Evolutionary conservation across 2,113 vertebrate species (phyloP).

Genomic region (Pterophyllum scalare): DNA sequence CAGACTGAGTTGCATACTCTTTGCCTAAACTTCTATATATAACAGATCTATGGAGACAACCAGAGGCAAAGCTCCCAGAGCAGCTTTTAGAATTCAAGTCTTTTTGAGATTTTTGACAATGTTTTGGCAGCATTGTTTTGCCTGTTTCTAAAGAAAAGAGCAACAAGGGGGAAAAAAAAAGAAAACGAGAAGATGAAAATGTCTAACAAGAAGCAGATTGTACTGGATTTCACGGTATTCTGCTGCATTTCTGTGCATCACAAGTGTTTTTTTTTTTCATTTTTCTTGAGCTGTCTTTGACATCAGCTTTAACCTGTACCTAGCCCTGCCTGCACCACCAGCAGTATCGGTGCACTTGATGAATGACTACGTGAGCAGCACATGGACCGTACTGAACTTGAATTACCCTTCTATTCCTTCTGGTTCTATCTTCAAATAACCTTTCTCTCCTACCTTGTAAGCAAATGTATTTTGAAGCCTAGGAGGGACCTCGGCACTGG

Average conservation of each 20-base stretch:
- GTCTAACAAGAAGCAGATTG: neutral
- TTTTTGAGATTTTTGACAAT: neutral
- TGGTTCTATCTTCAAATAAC: slow-evolving; percentile 38
- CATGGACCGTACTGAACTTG: slow-evolving; percentile 60
- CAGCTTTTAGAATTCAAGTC: neutral
- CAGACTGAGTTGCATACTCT: slow-evolving; percentile 16
- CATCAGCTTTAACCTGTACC: slow-evolving; percentile 53
- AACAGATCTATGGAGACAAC: slow-evolving; percentile 4
- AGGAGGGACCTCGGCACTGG: slow-evolving; percentile 50
- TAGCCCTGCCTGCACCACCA: slow-evolving; percentile 31
- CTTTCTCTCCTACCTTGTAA: slow-evolving; percentile 47
- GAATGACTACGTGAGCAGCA: slow-evolving; percentile 54
- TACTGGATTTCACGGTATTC: slow-evolving; percentile 10
- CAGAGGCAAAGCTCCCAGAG: slow-evolving; percentile 1
- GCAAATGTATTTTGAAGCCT: slow-evolving; percentile 57
- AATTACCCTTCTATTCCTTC: slow-evolving; percentile 42
- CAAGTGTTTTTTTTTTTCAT: slow-evolving; percentile 27
- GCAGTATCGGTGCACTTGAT: slow-evolving; percentile 58
- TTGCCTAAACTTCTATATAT: slow-evolving; percentile 28
- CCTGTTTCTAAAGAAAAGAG: neutral
- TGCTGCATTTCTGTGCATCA: neutral
- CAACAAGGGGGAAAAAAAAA: neutral
- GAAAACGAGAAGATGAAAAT: neutral
- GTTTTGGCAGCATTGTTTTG: neutral
- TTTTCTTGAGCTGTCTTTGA: slow-evolving; percentile 52